These are phyloP conservation scores for Ctenicera cuprea DNA, from an alignment of 2,888 invertebrate genomes.

Conservation along the genomic window DNA sequence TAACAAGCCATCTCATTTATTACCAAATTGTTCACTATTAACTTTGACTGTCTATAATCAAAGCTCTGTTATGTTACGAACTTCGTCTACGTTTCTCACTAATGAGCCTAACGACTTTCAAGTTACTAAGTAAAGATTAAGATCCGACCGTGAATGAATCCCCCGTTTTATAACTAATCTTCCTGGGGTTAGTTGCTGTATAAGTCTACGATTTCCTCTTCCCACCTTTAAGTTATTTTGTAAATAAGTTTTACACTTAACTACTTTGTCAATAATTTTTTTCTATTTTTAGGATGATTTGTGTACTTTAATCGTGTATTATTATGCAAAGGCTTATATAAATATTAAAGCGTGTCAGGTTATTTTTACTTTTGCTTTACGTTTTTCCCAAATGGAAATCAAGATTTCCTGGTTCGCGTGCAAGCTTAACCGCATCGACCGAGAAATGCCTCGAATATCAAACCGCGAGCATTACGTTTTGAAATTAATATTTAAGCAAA, in stretches of 20 bases:
- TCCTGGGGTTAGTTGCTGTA: conserved; percentile 6
- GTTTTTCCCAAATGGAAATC: conserved; percentile 21
- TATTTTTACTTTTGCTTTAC: conserved; percentile 21
- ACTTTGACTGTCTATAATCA: conserved; percentile 21
- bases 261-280: conserved; percentile 9
- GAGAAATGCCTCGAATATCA: conserved; percentile 17
- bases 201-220: conserved; percentile 1
- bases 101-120: conserved; percentile 25
- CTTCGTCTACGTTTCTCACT: conserved; percentile 10
- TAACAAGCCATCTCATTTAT: no score
- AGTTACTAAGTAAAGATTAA: conserved; percentile 21
- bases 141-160: conserved; percentile 21
- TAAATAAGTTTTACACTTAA: conserved; percentile 4
- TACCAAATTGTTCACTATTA: neutral
- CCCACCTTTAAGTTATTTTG: conserved; percentile 10
- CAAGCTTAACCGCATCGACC: conserved; percentile 11
- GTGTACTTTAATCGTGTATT: conserved; percentile 3
- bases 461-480: conserved; percentile 20
- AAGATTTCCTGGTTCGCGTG: conserved; percentile 18
- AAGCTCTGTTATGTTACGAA: conserved; percentile 1
- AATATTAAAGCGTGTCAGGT: conserved; percentile 11
- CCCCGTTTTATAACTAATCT: conserved; percentile 19
- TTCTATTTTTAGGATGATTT: conserved; percentile 7
- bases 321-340: neutral
- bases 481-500: conserved; percentile 12